Evolutionary conservation across 2,113 vertebrate species (phyloP), one percentile per base, ranked within the genome.

Genomic region (Myiopsitta monachus): DNA sequence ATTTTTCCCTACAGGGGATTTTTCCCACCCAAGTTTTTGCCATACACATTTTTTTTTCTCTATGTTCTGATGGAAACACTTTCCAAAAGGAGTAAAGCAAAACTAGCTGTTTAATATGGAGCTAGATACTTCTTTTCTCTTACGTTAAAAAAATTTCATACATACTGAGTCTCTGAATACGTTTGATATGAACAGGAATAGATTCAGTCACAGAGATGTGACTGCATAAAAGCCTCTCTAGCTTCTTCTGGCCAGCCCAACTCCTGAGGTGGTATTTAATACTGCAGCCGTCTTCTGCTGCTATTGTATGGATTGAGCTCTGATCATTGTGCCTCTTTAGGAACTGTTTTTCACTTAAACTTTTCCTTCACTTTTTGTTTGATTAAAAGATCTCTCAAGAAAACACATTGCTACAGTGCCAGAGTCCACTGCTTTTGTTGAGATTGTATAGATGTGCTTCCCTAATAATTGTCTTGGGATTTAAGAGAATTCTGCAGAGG

Each of bases 391-490:
- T 87, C 64, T 95, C 82, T 89, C 7, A 6, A 64, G 70, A 68
- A 94, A 90, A 80, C 77, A 78, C 67, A 87, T 31, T 68, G 49
- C 62, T 55, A 9, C 36, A 27, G 55, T 51, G 59, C 64, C 52
- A 23, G 23, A 14, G 94, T 91, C 67, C 57, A 39, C 49, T 7
- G 54, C 69, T 92, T 90, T 90, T 95, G 46, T 90, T 87, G 63
- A 83, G 81, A 92, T 94, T 83, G 81, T 63, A 52, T 39, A 21
- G 62, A 88, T 90, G 62, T 78, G 57, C 44, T 94, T 87, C 54
- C 81, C 62, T 66, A 94, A 84, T 95, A 94, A 96, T 77, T 91
- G 87, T 93, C 82, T 31, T 80, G 67, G 77, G 83, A 94, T 95
- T 94, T 93, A 92, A 90, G 72, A 81, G 82, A 92, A 87, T 93